Base-by-base conservation (phyloP, 2,797 vertebrate genomes). In the Esox lucius region DNA sequence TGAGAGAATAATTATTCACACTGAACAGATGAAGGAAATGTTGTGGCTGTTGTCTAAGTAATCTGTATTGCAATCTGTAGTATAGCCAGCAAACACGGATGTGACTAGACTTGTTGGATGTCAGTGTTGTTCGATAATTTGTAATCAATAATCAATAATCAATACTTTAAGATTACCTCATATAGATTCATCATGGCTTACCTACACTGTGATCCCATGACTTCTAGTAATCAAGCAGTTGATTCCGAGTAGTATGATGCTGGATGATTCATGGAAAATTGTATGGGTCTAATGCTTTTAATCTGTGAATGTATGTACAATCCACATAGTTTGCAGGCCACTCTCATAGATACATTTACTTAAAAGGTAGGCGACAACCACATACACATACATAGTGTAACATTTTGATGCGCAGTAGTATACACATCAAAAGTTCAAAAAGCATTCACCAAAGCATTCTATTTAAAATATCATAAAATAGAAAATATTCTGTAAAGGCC, bases 1-100 rank as follows among this genome's bases (percentile, higher is more conserved):
- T 19, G 39, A 66, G 28, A 31, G 48, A 51, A 19, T 16, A 31
- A 51, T 33, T 8, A 31, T 51, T 31, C 48, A 31, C 66, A 74
- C 69, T 70, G 70, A 77, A 75, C 76, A 28, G 73, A 69, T 72
- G 17, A 46, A 5, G 64, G 64, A 4, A 67, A 56, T 65, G 76
- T 66, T 4, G n/a, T 39, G 35, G n/a, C 33, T 46, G 51, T 33
- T 70, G 69, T 70, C 28, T 51, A 19, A 70, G 46, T 31, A 70
- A 26, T 16, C 17, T 26, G 61, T 4, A 17, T 42, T 9, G 26
- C 24, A 31, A 15, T 64, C 61, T 33, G 17, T 31, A 33, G 9
- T 59, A 26, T 28, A 6, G 11, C 46, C 24, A 17, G 1, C 39
- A 51, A 53, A 70, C 8, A 28, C 28, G 48, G 46, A 28, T 33